Evolutionary conservation across 2,113 vertebrate species (phyloP).

Genomic region (Potamarius usumacintae): DNA sequence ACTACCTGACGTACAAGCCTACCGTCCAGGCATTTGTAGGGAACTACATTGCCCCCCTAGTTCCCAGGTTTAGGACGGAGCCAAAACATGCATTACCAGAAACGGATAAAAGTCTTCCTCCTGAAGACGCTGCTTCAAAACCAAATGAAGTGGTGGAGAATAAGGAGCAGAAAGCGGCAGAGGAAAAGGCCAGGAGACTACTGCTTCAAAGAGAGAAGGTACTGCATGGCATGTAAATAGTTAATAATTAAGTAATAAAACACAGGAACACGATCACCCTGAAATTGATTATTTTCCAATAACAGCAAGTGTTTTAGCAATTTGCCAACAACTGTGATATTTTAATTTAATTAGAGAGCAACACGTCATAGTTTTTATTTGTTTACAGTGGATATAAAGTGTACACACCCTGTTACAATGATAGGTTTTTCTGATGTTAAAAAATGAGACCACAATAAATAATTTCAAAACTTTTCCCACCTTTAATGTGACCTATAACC

Average conservation of each 20-base stretch:
- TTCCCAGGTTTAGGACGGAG: slow-evolving; percentile 83
- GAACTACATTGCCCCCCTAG: slow-evolving; percentile 86
- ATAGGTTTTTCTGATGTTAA: too few relatives aligned
- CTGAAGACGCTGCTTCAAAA: slow-evolving; percentile 61
- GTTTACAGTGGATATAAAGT: too few relatives aligned
- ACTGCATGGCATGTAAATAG: slow-evolving; percentile 46
- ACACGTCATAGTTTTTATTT: neutral
- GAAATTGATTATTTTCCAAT: neutral
- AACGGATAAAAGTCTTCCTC: slow-evolving; percentile 63
- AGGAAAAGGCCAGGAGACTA: slow-evolving; percentile 83
- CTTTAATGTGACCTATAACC: too few relatives aligned
- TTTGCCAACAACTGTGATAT: neutral
- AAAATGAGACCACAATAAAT: too few relatives aligned
- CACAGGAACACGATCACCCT: neutral
- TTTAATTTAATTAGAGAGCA: neutral
- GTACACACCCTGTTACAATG: too few relatives aligned
- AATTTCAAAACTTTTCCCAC: too few relatives aligned
- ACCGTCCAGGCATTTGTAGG: slow-evolving; percentile 92
- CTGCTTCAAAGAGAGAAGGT: slow-evolving; percentile 91
- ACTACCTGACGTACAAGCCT: slow-evolving; percentile 84
- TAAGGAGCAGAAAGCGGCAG: slow-evolving; percentile 73
- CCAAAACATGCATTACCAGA: slow-evolving; percentile 68
- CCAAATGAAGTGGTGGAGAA: slow-evolving; percentile 66
- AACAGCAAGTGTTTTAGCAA: neutral
- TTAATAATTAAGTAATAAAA: neutral